Evolutionary conservation across 23 tunicate species (phyloP).

Genomic region (Ascidia mentula): DNA sequence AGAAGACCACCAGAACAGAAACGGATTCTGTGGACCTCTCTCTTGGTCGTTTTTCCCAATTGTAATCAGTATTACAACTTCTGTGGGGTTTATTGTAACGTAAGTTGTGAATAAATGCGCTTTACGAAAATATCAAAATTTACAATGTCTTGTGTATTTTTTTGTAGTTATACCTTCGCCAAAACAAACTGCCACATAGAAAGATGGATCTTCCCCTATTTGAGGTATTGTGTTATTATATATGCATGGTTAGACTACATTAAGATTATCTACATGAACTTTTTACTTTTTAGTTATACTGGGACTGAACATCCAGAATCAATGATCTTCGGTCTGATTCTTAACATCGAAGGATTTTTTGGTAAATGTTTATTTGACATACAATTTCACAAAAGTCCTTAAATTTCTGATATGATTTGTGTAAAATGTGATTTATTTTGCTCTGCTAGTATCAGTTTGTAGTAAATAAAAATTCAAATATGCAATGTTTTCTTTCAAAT

Average conservation of each 20-base stretch:
- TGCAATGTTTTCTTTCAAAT: no score
- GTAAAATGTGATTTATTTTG: background rate
- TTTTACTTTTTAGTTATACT: constrained; percentile 49
- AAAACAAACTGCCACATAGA: constrained; percentile 75
- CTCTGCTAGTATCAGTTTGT: no score
- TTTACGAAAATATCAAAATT: no score
- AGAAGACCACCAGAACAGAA: background rate
- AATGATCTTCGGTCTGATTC: constrained; percentile 62
- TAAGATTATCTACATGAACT: background rate
- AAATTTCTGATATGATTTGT: background rate
- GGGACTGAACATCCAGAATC: constrained; percentile 94
- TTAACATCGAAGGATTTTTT: constrained; percentile 73
- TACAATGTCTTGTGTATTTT: background rate
- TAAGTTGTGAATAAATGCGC: no score
- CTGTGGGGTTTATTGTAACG: constrained; percentile 55
- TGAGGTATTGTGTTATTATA: constrained; percentile 22
- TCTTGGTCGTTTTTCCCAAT: constrained; percentile 84
- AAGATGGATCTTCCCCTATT: constrained; percentile 76
- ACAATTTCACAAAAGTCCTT: background rate
- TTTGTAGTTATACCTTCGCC: constrained; percentile 57
- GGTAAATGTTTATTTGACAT: constrained; percentile 19
- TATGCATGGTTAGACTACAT: background rate
- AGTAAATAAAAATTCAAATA: no score
- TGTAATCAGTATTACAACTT: constrained; percentile 48
- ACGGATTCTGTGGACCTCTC: constrained; percentile 36